Percentiles rank a stretch among this genome's conserved stretches.
phyloP scores from a whole-genome alignment of 2,888 invertebrate species.

The Oscheius sp. region DNA sequence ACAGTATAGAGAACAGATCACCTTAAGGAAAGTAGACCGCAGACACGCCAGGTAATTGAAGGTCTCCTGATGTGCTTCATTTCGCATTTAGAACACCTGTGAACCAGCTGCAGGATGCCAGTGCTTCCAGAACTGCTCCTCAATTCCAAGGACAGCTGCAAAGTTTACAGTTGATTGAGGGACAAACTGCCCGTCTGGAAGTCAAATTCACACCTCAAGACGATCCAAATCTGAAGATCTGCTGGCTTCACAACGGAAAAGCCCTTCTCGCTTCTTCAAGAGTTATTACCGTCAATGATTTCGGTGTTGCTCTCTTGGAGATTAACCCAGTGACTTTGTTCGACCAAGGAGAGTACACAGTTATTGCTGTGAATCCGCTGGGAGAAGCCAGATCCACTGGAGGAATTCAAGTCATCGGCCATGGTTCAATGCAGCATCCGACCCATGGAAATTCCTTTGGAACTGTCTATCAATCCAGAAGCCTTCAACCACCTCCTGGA shows the following conservation, averaged over 20 bases:
- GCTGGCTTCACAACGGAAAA: slow-evolving; percentile 66
- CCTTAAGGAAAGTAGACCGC: slow-evolving; percentile 60
- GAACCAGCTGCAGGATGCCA: slow-evolving; percentile 48
- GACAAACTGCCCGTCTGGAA: slow-evolving; percentile 71
- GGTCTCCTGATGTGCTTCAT: not conserved
- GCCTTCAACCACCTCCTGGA: slow-evolving; percentile 40
- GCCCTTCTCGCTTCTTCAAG: slow-evolving; percentile 62
- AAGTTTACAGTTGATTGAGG: slow-evolving; percentile 75
- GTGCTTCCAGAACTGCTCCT: slow-evolving; percentile 59
- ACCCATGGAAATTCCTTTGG: slow-evolving; percentile 36
- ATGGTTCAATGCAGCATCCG: slow-evolving; percentile 42
- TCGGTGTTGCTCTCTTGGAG: slow-evolving; percentile 81
- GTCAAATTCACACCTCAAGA: slow-evolving; percentile 63
- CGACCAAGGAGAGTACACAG: slow-evolving; percentile 93
- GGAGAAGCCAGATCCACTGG: slow-evolving; percentile 86
- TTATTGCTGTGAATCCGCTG: slow-evolving; percentile 90
- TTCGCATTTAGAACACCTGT: slow-evolving; percentile 46
- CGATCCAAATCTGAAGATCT: slow-evolving; percentile 66
- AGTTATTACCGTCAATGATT: slow-evolving; percentile 60
- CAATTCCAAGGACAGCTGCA: slow-evolving; percentile 60
- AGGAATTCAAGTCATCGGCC: slow-evolving; percentile 81
- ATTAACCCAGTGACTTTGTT: slow-evolving; percentile 88
- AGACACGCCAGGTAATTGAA: slow-evolving; percentile 26
- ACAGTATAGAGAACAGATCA: slow-evolving; percentile 62
- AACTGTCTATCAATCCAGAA: slow-evolving; percentile 44